A percentile compares a stretch with the other conserved stretches of the same genome.
These are phyloP conservation scores for Capreolus pygargus DNA, from an alignment of 2,113 vertebrate species.

Conservation along the genomic window DNA sequence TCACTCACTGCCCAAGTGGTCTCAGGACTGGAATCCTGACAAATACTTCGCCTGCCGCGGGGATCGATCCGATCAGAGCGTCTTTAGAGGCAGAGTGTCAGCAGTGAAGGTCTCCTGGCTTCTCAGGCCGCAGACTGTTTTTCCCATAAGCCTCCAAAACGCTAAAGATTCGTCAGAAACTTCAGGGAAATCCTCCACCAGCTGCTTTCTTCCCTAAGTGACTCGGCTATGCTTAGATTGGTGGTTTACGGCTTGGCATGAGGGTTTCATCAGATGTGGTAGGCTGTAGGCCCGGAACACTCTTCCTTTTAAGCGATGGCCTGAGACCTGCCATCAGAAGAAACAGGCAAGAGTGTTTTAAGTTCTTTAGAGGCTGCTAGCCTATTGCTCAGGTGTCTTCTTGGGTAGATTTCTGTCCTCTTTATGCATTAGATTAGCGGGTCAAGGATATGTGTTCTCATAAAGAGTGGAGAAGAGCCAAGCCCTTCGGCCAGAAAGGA, in stretches of 20 bases:
- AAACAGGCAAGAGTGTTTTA: background rate
- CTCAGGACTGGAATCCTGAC: background rate
- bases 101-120: background rate
- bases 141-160: slow-evolving; percentile 46
- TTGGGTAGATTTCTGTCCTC: slow-evolving; percentile 38
- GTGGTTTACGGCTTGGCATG: background rate
- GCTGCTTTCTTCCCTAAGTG: slow-evolving; percentile 21
- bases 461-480: slow-evolving; percentile 14
- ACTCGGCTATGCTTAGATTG: slow-evolving; percentile 7
- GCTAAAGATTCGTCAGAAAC: slow-evolving; percentile 54
- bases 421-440: slow-evolving; percentile 42
- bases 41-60: background rate
- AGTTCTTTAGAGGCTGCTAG: slow-evolving; percentile 26
- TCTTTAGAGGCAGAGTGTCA: slow-evolving; percentile 20
- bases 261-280: slow-evolving; percentile 54
- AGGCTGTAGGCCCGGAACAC: background rate
- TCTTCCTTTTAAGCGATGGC: slow-evolving; percentile 48
- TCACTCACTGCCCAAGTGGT: background rate
- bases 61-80: slow-evolving; percentile 32
- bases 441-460: slow-evolving; percentile 48
- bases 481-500: background rate
- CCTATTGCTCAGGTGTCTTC: slow-evolving; percentile 50
- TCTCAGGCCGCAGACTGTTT: slow-evolving; percentile 8
- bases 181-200: slow-evolving; percentile 51
- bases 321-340: slow-evolving; percentile 33